These are phyloP conservation scores for Drosophila mojavensis DNA, from an alignment of 1,140 invertebrate genomes.

Conservation along the genomic window DNA sequence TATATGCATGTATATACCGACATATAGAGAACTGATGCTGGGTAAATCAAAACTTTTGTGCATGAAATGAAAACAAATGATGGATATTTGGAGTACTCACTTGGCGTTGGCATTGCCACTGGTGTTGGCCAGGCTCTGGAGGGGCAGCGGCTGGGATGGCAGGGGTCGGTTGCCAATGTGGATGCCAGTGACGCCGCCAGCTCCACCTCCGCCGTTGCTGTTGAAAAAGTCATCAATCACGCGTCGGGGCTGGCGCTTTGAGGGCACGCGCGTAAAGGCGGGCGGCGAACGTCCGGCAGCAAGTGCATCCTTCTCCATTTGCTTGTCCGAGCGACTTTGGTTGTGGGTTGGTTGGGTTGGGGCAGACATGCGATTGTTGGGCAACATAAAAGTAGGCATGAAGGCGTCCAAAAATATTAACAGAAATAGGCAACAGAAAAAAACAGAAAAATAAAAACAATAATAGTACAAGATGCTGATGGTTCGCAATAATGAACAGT, in stretches of 20 bases:
- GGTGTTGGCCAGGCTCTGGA: constrained; percentile 62
- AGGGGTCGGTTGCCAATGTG: constrained; percentile 62
- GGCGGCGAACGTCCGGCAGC: constrained; percentile 89
- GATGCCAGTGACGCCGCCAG: constrained; percentile 28
- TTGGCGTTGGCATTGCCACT: constrained; percentile 53
- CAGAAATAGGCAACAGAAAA: constrained; percentile 49
- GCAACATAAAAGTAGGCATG: constrained; percentile 79
- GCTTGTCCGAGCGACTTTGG: constrained; percentile 88
- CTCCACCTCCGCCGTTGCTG: constrained; percentile 82
- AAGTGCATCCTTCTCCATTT: constrained; percentile 86
- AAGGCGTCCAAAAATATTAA: constrained; percentile 77
- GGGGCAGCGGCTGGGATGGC: constrained; percentile 41
- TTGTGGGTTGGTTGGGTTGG: constrained; percentile 62
- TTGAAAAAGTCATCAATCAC: constrained; percentile 88
- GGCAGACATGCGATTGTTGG: constrained; percentile 68
- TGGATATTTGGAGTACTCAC: constrained; percentile 76
- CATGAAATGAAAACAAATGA: constrained; percentile 80
- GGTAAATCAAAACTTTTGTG: constrained; percentile 81
- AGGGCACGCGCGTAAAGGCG: constrained; percentile 94
- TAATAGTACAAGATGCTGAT: constrained; percentile 62
- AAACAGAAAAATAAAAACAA: constrained; percentile 30
- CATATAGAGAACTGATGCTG: constrained; percentile 33
- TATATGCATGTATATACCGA: background rate
- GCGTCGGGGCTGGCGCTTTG: constrained; percentile 92
- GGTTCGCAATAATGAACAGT: constrained; percentile 74